Conservation (phyloP, 2,797 vertebrate species). For the Megaceryle alcyon region DNA sequence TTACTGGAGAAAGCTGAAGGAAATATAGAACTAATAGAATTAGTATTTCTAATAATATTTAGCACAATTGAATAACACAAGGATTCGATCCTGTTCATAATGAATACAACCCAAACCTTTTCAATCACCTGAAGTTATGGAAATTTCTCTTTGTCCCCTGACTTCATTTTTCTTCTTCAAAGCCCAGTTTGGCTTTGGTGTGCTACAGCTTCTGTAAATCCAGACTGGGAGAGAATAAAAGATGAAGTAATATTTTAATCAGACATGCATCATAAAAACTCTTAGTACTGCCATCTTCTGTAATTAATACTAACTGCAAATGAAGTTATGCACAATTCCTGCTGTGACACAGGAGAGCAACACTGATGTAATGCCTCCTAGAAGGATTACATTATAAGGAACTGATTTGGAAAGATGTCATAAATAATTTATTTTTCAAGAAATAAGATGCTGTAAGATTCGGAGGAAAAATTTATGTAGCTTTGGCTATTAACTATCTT, state of each 20-base stretch:
- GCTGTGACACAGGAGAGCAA: background rate
- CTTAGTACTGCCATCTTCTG: slow-evolving; percentile 71
- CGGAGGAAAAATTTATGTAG: background rate
- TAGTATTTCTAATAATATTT: background rate
- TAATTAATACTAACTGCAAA: slow-evolving; percentile 45
- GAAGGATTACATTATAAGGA: background rate
- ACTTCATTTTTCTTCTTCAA: background rate
- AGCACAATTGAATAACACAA: background rate
- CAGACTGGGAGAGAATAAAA: background rate
- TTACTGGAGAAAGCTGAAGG: background rate
- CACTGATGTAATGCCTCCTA: background rate
- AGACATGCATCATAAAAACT: slow-evolving; percentile 11
- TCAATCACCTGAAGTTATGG: background rate
- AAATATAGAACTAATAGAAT: background rate
- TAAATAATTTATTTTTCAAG: slow-evolving; percentile 5
- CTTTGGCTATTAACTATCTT: slow-evolving; percentile 3
- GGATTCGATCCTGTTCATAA: background rate
- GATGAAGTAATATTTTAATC: background rate
- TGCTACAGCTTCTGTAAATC: background rate
- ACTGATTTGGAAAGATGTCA: slow-evolving; percentile 4
- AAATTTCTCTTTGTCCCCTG: background rate
- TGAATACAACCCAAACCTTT: background rate
- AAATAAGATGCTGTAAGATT: slow-evolving; percentile 1
- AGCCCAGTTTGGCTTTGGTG: background rate
- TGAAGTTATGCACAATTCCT: background rate